Evolutionary conservation across 2,797 vertebrate genomes (phyloP).

Genomic region (Ispidina picta): DNA sequence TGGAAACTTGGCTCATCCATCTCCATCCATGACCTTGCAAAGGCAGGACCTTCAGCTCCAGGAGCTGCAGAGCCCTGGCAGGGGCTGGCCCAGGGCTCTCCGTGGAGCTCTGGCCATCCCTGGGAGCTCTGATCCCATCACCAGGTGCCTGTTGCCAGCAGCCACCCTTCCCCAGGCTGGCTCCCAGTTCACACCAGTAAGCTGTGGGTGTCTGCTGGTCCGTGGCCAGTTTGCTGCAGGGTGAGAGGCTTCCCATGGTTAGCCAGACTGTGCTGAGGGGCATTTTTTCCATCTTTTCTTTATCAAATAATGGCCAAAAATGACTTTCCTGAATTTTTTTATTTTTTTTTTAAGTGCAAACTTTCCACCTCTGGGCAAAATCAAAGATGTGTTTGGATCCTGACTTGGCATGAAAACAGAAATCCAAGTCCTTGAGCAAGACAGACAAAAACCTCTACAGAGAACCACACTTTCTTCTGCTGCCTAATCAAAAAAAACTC

Average conservation of each 20-base stretch:
- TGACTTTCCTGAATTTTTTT: background rate
- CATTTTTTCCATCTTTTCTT: background rate
- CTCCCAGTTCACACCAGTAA: accelerated
- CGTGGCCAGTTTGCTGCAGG: background rate
- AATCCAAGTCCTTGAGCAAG: background rate
- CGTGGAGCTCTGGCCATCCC: background rate
- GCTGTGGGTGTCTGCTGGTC: background rate
- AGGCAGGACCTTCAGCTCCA: background rate
- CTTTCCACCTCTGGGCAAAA: background rate
- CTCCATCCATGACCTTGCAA: background rate
- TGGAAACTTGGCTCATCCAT: background rate
- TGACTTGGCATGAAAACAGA: background rate
- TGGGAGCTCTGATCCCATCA: background rate
- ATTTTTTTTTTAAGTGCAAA: background rate
- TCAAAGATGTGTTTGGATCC: background rate
- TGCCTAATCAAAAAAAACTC: background rate
- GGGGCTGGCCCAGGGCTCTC: background rate
- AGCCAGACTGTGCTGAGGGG: background rate
- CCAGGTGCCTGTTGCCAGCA: background rate
- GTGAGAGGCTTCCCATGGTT: background rate
- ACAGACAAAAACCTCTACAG: background rate
- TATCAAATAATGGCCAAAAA: background rate
- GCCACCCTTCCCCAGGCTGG: background rate
- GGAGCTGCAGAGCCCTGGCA: no score
- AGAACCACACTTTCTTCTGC: background rate